These are phyloP conservation scores for Pteria penguin DNA, from an alignment of 2,888 invertebrate species.

Conservation along the genomic window DNA sequence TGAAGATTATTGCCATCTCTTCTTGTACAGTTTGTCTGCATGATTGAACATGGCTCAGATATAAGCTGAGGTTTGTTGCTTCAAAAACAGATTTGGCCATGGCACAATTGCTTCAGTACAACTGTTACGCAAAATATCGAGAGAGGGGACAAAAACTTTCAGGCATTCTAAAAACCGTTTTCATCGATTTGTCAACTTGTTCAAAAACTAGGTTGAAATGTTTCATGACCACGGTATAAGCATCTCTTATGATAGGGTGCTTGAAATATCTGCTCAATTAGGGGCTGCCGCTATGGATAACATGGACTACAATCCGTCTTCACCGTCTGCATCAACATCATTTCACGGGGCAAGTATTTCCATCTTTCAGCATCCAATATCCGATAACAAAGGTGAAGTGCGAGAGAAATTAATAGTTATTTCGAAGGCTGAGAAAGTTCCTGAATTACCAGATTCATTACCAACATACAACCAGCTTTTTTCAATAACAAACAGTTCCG, in stretches of 20 bases:
- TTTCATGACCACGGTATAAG: conserved; percentile 48
- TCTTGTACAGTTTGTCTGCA: conserved; percentile 39
- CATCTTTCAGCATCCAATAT: conserved; percentile 27
- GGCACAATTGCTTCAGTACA: conserved; percentile 21
- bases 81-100: conserved; percentile 23
- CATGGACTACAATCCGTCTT: conserved; percentile 56
- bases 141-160: background rate
- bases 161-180: conserved; percentile 8
- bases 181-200: conserved; percentile 4
- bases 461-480: conserved; percentile 11
- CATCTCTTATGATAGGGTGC: conserved; percentile 60
- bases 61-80: conserved; percentile 21
- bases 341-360: conserved; percentile 43
- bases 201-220: conserved; percentile 49
- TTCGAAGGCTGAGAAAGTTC: conserved; percentile 7
- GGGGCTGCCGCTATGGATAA: conserved; percentile 57
- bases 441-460: conserved; percentile 19
- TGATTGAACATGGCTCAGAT: conserved; percentile 47
- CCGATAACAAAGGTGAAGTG: conserved; percentile 22
- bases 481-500: background rate
- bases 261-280: conserved; percentile 56
- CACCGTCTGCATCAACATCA: conserved; percentile 43
- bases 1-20: conserved; percentile 29
- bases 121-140: conserved; percentile 5
- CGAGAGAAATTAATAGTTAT: conserved; percentile 11